Evolutionary conservation across 2,888 invertebrate species (phyloP).

Genomic region (Copidosoma aretas): DNA sequence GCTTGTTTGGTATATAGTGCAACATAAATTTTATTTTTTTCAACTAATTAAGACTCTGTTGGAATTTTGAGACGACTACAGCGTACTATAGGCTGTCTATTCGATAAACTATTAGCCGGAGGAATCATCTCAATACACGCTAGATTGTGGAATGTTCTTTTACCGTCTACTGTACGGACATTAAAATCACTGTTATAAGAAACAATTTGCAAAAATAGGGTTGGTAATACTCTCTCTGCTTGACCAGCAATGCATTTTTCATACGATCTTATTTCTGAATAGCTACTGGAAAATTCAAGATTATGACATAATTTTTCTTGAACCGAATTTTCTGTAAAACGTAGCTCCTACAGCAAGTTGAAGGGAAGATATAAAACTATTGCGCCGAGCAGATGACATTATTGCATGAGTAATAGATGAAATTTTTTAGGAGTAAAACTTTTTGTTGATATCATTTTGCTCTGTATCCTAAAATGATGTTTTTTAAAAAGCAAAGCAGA

Average conservation of each 20-base stretch:
- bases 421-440: too few species aligned
- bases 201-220: not conserved
- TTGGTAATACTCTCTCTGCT: not conserved
- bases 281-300: not conserved
- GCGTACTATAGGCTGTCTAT: not conserved
- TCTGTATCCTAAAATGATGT: too few species aligned
- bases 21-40: not conserved
- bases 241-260: not conserved
- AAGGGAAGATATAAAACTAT: not conserved
- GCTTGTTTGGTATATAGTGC: not conserved
- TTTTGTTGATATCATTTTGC: too few species aligned
- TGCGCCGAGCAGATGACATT: not conserved
- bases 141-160: not conserved
- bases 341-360: not conserved
- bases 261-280: not conserved
- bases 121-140: not conserved
- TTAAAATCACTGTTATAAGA: not conserved
- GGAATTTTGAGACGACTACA: too few species aligned
- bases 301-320: not conserved
- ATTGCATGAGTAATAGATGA: not conserved
- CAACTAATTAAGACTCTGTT: not conserved
- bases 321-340: not conserved
- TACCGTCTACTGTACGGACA: not conserved
- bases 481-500: not conserved
- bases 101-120: not conserved